A percentile compares a stretch with the other conserved stretches of the same genome.
phyloP scores from a whole-genome alignment of 2,113 vertebrate genomes.

The Ochotona curzoniae region DNA sequence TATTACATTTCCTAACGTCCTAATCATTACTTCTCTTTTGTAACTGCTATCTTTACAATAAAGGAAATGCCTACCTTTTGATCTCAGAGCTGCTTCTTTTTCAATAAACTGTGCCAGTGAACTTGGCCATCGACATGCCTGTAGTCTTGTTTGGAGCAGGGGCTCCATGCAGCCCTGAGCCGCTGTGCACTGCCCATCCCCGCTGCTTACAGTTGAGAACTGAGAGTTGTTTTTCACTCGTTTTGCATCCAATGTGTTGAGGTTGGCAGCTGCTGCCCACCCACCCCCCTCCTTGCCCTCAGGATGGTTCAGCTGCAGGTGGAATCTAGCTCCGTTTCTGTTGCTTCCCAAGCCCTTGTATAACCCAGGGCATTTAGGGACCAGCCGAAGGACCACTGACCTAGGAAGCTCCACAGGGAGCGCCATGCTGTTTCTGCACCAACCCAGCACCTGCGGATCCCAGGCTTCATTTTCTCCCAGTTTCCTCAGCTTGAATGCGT shows the following conservation, averaged over 20 bases:
- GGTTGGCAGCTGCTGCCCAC: background rate
- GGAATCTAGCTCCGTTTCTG: background rate
- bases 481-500: too few species aligned
- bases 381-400: background rate
- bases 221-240: background rate
- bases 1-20: constrained; percentile 59
- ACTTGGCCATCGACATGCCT: constrained; percentile 45
- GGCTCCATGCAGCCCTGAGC: background rate
- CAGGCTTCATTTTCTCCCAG: background rate
- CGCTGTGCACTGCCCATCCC: background rate
- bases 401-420: background rate
- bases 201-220: background rate
- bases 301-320: background rate
- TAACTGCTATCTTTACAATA: constrained; percentile 75
- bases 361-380: background rate
- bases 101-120: constrained; percentile 81
- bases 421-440: background rate
- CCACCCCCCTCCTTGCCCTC: background rate
- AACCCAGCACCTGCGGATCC: background rate
- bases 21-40: constrained; percentile 85
- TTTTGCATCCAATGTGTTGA: rapidly evolving
- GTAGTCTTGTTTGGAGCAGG: background rate
- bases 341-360: background rate
- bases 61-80: constrained; percentile 79
- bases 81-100: constrained; percentile 78